Base-by-base conservation (phyloP, 1,140 invertebrate species). In the Zeugodacus cucurbitae region DNA sequence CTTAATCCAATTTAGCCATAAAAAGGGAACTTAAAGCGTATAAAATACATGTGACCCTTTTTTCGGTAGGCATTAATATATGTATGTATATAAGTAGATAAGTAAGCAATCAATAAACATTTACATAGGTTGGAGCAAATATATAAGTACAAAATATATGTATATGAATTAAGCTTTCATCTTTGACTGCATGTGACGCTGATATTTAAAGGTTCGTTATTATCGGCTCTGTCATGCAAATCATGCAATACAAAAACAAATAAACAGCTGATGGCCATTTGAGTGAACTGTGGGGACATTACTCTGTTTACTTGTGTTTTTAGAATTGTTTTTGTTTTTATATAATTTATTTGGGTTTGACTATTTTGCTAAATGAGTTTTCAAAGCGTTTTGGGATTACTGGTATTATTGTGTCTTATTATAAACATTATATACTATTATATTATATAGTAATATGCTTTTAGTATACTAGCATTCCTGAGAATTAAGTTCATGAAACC, bases 1-100 rank as follows among this genome's bases (percentile, higher is more conserved):
- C 74, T 29, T 82, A 82, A 82, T 82, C 74, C 74, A 82, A 82
- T 82, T 82, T 26, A 82, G 74, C 20, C n/a, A 54, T 82, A 82
- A 82, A 82, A 82, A 54, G 7, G 37, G 41, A 26, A 20, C 41
- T 48, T 37, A 32, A 70, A 70, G 10, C 64, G 26, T 2, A 70
- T 54, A n/a, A 48, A 82, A 82, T 82, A 20, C n/a, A 11, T 26
- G 22, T 48, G 74, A 82, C 44, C 74, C 41, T 54, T 82, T 82
- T 82, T 54, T 22, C 5, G 17, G n/a, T 54, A 17, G n/a, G 74
- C 41, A 29, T 82, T 48, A n/a, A 26, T 48, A 41, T n/a, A 0
- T 44, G 17, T 8, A 4, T n/a, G 0, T 44, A 7, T 8, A 4
- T 48, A 44, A 48, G 41, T 5, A 48, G n/a, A 78, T 44, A 78